Base-by-base conservation (phyloP, 2,113 vertebrate genomes). In the Sceloporus tristichus region DNA sequence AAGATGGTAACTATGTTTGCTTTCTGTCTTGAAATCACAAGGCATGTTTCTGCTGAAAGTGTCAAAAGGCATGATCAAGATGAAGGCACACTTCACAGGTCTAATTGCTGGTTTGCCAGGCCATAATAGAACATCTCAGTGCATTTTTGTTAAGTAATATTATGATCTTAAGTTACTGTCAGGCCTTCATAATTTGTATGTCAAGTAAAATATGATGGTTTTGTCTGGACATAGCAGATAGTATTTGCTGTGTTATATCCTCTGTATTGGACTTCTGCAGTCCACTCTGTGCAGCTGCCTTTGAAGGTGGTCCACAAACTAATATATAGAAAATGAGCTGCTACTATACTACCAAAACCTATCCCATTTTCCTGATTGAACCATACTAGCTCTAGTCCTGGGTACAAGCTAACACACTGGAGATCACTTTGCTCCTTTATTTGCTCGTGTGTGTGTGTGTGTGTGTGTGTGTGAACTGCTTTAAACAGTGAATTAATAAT, bases 31-130 rank as follows among this genome's bases (percentile, higher is more conserved):
- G 87, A 65, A 48, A 88, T 42, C 6, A 87, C 81, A 19, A 21
- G 23, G 16, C 53, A 82, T 74, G 75, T 56, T 71, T 66, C 82
- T 62, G 77, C 0, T 87, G 53, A 81, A 75, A 56, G 23, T 40
- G 21, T 82, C 34, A 70, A 83, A 79, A 70, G 9, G 4, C n/a
- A 18, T 9, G 0, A 27, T 25, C 23, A 77, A 4, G 62, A 68
- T 77, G 59, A 68, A 56, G 87, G 38, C 42, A 83, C 25, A 0
- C 16, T 42, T 71, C 75, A 76, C 29, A 88, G 29, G 13, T 53
- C 62, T 38, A 14, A 54, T 71, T 27, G 5, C 38, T 68, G 76
- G 53, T 74, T 42, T 0, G 0, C 9, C 2, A 25, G 77, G 53
- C n/a, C 91, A 76, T 70, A 77, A 16, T 9, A 78, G 29, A 42